Conservation (phyloP, 2,797 vertebrate genomes). For the Poecilia velifera region DNA sequence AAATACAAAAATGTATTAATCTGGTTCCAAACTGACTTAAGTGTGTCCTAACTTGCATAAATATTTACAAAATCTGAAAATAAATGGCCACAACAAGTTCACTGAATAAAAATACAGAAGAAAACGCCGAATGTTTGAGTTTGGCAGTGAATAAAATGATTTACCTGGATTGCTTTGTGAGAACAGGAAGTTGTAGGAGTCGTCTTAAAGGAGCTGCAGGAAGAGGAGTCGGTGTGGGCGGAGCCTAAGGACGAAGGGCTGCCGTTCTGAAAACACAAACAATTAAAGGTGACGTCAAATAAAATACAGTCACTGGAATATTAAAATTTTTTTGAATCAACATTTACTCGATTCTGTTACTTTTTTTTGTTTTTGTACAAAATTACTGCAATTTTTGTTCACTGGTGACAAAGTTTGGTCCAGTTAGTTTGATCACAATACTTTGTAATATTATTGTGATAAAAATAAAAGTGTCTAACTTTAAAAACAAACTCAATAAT, state of each 20-base stretch:
- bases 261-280: constrained; percentile 89
- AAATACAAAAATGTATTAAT: no score
- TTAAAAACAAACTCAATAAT: no score
- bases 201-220: constrained; percentile 87
- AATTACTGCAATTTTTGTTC: no score
- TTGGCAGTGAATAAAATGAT: neutral
- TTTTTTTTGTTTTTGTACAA: no score
- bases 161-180: constrained; percentile 95
- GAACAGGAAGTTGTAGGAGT: constrained; percentile 80
- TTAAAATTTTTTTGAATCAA: neutral
- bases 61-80: no score
- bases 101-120: neutral
- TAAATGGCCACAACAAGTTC: neutral
- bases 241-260: constrained; percentile 94
- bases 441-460: no score
- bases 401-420: no score
- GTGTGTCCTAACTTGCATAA: no score
- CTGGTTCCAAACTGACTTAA: no score
- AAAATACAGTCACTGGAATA: neutral
- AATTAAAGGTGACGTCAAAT: constrained; percentile 4
- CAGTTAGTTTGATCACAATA: no score
- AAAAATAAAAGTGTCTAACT: no score
- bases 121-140: neutral
- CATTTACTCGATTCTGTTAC: neutral
- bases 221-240: constrained; percentile 93